Evolutionary conservation across 92 coral and sea anemone genomes (phyloP), one percentile per base, ranked within the genome.

Genomic region (Ricordea florida): DNA sequence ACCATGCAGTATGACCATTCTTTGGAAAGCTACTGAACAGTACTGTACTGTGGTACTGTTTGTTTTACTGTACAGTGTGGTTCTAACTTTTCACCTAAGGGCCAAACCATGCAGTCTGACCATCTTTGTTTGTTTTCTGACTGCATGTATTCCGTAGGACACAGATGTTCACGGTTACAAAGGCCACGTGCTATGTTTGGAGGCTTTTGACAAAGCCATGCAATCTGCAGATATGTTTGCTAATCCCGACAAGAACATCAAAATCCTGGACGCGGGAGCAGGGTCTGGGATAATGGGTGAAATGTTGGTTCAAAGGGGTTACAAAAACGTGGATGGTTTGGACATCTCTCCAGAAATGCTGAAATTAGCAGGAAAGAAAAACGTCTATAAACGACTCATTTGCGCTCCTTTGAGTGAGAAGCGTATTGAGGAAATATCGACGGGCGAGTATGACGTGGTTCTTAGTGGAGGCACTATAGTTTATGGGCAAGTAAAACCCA

Each of bases 401-500:
- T 75, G 82, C 36, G 82, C 82, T 23, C 50, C 72, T 13, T 10
- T 75, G 44, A 75, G 73, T 36, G 82, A 75, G 35, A 46, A 42
- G 47, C 51, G 32, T 27, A 62, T 75, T 33, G 62, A 46, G 27
- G 31, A 75, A 28, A 75, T 75, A 20, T 25, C 45, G 62, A 34
- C 62, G 18, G 82, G 57, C 50, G 18, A 51, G 14, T 75, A 75
- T 49, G 90, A 85, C 62, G 70, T 40, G 1, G 61, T 78, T 15
- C 64, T 85, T 1, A 60, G 74, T 22, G 76, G 81, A 5, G 85
- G 81, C 18, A 58, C 79, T 26, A 47, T 85, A 5, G 76, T 75
- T 22, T 58, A 78, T 29, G 90, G 72, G 15, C 90, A 85, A 37
- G 90, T 85, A 10, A 62, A 62, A 18, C 71, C 90, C 0, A 58